These are phyloP conservation scores for Drosophila nannoptera DNA, from an alignment of 1,140 invertebrate genomes.

Conservation along the genomic window DNA sequence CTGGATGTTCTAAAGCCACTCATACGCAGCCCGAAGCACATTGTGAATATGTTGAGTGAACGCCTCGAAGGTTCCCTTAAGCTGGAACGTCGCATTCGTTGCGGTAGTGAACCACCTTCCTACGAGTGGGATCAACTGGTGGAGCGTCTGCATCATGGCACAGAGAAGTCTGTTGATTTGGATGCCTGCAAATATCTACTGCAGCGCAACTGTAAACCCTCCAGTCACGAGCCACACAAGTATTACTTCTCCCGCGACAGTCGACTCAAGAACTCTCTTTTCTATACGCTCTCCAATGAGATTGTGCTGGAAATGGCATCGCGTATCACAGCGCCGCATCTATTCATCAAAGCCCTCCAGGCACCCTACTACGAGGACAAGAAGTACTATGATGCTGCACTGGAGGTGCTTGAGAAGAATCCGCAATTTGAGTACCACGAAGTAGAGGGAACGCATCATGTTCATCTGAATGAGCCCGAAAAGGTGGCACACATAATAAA, in stretches of 20 bases:
- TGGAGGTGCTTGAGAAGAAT: conserved; percentile 81
- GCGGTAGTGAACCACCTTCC: conserved; percentile 80
- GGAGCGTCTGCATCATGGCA: conserved; percentile 80
- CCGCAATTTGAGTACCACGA: conserved; percentile 82
- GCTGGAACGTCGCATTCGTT: conserved; percentile 76
- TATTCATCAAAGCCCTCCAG: conserved; percentile 82
- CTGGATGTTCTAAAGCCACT: conserved; percentile 83
- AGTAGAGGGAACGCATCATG: conserved; percentile 86
- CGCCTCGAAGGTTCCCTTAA: conserved; percentile 80
- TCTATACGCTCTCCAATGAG: conserved; percentile 80
- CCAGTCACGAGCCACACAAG: conserved; percentile 81
- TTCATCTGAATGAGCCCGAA: conserved; percentile 86
- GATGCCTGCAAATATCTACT: conserved; percentile 81
- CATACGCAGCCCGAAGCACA: conserved; percentile 55
- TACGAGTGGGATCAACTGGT: conserved; percentile 83
- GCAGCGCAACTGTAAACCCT: conserved; percentile 81
- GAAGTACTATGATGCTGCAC: conserved; percentile 80
- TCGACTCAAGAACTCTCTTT: conserved; percentile 80
- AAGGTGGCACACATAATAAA: conserved; percentile 81
- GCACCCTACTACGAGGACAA: conserved; percentile 81
- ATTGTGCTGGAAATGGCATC: conserved; percentile 80
- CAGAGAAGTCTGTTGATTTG: conserved; percentile 80
- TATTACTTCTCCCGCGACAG: conserved; percentile 83
- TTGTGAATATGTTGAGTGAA: conserved; percentile 59
- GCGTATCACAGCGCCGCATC: conserved; percentile 81